Base-by-base conservation (phyloP, 2,113 vertebrate species). In the Eonycteris spelaea region DNA sequence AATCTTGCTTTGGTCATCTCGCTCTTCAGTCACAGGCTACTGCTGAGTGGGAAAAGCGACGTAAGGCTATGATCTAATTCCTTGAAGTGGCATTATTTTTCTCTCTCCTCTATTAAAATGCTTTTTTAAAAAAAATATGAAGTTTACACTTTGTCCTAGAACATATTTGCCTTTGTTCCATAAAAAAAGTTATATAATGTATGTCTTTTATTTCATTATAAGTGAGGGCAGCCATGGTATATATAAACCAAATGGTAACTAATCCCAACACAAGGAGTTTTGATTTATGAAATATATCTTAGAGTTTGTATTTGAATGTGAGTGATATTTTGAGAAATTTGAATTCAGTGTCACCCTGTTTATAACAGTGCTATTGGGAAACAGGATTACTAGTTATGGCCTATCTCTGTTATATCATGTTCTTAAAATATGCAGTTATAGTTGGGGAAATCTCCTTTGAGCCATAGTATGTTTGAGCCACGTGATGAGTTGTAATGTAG, bases 241-340 rank as follows among this genome's bases (percentile, higher is more conserved):
- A 63, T 7, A 43, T 61, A 92, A 92, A 13, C 28, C 73, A 85
- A 45, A 45, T 24, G 83, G 43, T 91, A 83, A 85, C 30, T 65
- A 74, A 87, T 95, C 9, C 7, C 51, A 87, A 16, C 7, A 75
- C 55, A 88, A 61, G 67, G 57, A 83, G 35, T 75, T 45, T 22
- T 92, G 65, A 79, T 68, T 90, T 90, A n/a, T 95, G 40, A 82
- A 95, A 78, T 95, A 51, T 73, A 14, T 13, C 88, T 95, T 94
- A 75, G 89, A 93, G 87, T 91, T 79, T 87, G 21, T 75, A 51
- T 88, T 61, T 95, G 43, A 77, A 84, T 57, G 11, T 35, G 21
- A 63, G 7, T 61, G 53, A 92, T 70, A 43, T 79, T 94, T 90
- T 59, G n/a, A 15, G 22, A 78, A 94, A 68, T 30, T 59, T 33